Conservation (phyloP, 2,113 vertebrate genomes). For the Oryzias curvinotus region DNA sequence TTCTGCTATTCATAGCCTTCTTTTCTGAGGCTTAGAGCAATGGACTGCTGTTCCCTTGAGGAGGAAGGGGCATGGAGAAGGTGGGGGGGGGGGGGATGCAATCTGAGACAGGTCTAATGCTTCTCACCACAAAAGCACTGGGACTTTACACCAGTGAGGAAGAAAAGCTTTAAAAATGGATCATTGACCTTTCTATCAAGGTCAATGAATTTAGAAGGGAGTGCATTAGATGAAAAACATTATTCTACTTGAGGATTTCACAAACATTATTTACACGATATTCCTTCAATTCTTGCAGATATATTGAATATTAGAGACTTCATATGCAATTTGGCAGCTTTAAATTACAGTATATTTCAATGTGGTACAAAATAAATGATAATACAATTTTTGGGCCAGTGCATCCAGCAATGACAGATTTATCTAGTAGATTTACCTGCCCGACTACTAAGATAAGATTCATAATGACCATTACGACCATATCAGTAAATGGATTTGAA, state of each 20-base stretch:
- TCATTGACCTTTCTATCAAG: conserved; percentile 56
- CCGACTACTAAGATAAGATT: too few species aligned
- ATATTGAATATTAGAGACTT: too few species aligned
- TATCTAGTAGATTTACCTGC: too few species aligned
- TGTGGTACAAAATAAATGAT: too few species aligned
- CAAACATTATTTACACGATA: conserved; percentile 12
- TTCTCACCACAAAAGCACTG: conserved; percentile 51
- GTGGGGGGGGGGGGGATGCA: conserved; percentile 46
- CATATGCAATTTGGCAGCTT: too few species aligned
- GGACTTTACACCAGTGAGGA: conserved; percentile 34
- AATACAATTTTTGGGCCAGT: too few species aligned
- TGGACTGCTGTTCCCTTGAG: conserved; percentile 45
- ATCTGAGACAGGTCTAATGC: conserved; percentile 73
- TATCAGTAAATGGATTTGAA: too few species aligned
- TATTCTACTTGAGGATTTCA: conserved; percentile 8
- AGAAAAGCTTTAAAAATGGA: conserved; percentile 42
- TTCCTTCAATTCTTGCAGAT: too few species aligned
- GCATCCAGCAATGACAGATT: too few species aligned
- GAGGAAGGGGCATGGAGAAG: background rate
- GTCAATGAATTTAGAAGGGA: conserved; percentile 55
- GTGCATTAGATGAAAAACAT: conserved; percentile 23
- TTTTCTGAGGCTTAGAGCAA: conserved; percentile 49
- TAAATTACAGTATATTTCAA: too few species aligned
- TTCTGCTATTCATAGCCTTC: conserved; percentile 72
- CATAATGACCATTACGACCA: too few species aligned